Conservation (phyloP, 1,140 invertebrate genomes). For the Drosophila lini region DNA sequence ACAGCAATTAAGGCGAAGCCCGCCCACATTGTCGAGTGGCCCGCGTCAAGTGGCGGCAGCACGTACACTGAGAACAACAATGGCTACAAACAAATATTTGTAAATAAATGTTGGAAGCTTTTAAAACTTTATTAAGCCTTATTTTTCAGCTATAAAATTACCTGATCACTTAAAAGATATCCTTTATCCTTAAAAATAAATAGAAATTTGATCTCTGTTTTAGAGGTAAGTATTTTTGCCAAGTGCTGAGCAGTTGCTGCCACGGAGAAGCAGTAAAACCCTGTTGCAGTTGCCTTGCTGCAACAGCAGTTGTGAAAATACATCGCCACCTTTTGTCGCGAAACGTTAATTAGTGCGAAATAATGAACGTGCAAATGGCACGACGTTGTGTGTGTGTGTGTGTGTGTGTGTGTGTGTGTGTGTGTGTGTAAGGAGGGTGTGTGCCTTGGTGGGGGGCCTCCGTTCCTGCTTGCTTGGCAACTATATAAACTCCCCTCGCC, state of each 20-base stretch:
- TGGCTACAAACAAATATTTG: neutral
- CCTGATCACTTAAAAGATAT: no score
- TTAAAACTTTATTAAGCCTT: no score
- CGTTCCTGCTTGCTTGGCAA: constrained; percentile 13
- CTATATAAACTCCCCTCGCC: constrained; percentile 30
- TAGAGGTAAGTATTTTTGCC: neutral
- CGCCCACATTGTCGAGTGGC: constrained; percentile 28
- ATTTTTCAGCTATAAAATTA: neutral
- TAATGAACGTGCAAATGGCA: constrained; percentile 62
- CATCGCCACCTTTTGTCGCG: constrained; percentile 70
- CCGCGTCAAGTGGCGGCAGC: constrained; percentile 39
- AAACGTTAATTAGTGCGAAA: constrained; percentile 78
- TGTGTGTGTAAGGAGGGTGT: neutral
- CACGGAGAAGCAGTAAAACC: constrained; percentile 6
- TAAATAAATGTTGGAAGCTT: neutral
- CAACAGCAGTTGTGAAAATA: constrained; percentile 48
- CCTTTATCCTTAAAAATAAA: no score
- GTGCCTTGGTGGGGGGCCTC: neutral
- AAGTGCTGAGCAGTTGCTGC: constrained; percentile 20
- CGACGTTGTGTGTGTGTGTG: neutral
- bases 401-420: neutral
- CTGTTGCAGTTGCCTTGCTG: constrained; percentile 18
- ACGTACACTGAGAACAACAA: constrained; percentile 1
- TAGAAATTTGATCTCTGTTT: no score
- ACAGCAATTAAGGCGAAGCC: constrained; percentile 70